These are phyloP conservation scores for Danio aesculapii DNA, from an alignment of 2,797 vertebrate species.

Conservation along the genomic window DNA sequence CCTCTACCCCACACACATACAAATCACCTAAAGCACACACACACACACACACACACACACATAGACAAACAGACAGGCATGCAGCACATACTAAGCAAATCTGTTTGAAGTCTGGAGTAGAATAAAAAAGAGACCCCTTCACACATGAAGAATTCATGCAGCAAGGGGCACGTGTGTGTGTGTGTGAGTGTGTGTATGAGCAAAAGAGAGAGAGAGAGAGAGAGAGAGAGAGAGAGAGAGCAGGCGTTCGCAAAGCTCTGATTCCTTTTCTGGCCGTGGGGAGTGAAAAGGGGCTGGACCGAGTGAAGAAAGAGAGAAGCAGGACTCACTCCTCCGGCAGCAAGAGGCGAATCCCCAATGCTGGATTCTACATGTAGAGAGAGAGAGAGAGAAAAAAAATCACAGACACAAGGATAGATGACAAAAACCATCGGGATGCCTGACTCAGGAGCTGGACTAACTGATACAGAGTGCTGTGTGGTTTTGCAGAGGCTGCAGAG, in stretches of 20 bases:
- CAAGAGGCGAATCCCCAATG: constrained; percentile 70
- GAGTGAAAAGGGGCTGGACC: constrained; percentile 81
- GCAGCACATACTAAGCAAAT: constrained; percentile 82
- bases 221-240: constrained; percentile 48
- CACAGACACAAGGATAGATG: constrained; percentile 1
- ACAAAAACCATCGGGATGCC: constrained; percentile 42
- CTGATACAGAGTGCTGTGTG: constrained; percentile 24
- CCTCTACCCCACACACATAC: constrained; percentile 3
- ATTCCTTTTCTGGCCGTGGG: constrained; percentile 83
- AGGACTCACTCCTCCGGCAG: constrained; percentile 68
- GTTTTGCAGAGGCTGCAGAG: constrained; percentile 29
- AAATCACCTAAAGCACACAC: constrained; percentile 33
- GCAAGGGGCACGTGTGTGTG: constrained; percentile 71
- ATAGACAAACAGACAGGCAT: constrained; percentile 66
- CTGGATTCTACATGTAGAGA: constrained; percentile 56
- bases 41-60: constrained; percentile 38
- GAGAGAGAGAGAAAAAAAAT: constrained; percentile 40
- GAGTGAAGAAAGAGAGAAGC: constrained; percentile 60
- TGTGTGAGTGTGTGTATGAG: constrained; percentile 41
- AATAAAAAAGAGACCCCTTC: constrained; percentile 80
- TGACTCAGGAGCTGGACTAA: constrained; percentile 43
- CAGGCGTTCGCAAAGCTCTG: constrained; percentile 65
- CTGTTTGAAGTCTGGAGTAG: constrained; percentile 85
- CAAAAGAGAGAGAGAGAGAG: constrained; percentile 37
- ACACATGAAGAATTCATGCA: constrained; percentile 85